Evolutionary conservation across 2,888 invertebrate genomes (phyloP).

Genomic region (Bembecia ichneumoniformis): DNA sequence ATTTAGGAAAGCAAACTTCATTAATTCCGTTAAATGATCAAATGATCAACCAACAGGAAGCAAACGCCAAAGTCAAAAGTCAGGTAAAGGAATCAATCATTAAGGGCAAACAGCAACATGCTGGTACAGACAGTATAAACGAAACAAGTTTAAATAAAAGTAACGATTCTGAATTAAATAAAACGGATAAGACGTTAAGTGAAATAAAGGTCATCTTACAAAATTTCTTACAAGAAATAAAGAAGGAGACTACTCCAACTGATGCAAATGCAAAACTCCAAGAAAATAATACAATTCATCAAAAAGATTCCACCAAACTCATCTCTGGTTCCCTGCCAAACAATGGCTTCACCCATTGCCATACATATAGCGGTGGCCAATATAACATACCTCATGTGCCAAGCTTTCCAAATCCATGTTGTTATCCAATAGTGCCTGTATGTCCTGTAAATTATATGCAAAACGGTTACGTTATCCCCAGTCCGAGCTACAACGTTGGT

Average conservation of each 20-base stretch:
- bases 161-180: slow-evolving; percentile 18
- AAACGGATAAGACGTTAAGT: slow-evolving; percentile 50
- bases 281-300: slow-evolving; percentile 15
- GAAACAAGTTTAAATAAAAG: slow-evolving; percentile 13
- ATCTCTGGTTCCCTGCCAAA: slow-evolving; percentile 22
- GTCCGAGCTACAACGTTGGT: slow-evolving; percentile 38
- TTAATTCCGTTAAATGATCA: not conserved
- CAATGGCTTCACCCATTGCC: slow-evolving; percentile 24
- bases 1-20: not conserved
- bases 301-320: slow-evolving; percentile 15
- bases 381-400: slow-evolving; percentile 25
- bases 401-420: slow-evolving; percentile 40
- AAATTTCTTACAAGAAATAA: slow-evolving; percentile 52
- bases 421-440: slow-evolving; percentile 48
- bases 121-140: slow-evolving; percentile 23
- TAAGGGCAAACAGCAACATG: slow-evolving; percentile 20
- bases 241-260: slow-evolving; percentile 36
- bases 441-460: slow-evolving; percentile 49
- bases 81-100: slow-evolving; percentile 23
- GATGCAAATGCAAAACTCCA: slow-evolving; percentile 11
- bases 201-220: slow-evolving; percentile 61
- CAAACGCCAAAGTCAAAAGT: slow-evolving; percentile 14
- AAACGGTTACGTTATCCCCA: slow-evolving; percentile 37
- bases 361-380: slow-evolving; percentile 14
- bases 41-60: not conserved